A percentile compares a stretch with the other conserved stretches of the same genome.
Evolutionary conservation across 2,797 vertebrate genomes (phyloP).

Genomic region (Geotrypetes seraphini): DNA sequence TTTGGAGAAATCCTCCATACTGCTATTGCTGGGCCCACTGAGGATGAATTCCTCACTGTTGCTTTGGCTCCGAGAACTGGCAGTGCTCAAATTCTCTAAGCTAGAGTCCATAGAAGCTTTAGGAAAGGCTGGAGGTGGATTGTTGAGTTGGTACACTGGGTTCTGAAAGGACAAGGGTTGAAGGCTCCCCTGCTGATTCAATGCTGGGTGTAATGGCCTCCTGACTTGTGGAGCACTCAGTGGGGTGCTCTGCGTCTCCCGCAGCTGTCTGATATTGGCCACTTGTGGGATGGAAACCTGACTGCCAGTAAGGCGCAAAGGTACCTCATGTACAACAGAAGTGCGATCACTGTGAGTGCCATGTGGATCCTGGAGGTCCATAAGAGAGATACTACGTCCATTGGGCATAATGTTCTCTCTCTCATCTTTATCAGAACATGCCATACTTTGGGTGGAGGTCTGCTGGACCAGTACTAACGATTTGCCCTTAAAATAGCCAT

Average conservation of each 20-base stretch:
- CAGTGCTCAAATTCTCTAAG: conserved; percentile 82
- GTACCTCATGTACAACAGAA: conserved; percentile 56
- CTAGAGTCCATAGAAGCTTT: conserved; percentile 74
- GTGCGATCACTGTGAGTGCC: conserved; percentile 29
- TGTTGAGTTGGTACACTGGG: conserved; percentile 86
- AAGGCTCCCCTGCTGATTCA: conserved; percentile 73
- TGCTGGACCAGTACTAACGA: conserved; percentile 67
- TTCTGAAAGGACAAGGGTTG: conserved; percentile 91
- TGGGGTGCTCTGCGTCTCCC: conserved; percentile 66
- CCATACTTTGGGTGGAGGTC: conserved; percentile 68
- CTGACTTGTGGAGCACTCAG: conserved; percentile 84
- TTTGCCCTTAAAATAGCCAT: conserved; percentile 58
- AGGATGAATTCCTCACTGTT: conserved; percentile 70
- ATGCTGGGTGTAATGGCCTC: conserved; percentile 68
- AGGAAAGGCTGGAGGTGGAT: conserved; percentile 48
- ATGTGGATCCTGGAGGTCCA: conserved; percentile 83
- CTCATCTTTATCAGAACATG: conserved; percentile 72
- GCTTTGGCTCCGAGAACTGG: conserved; percentile 75
- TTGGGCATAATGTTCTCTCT: conserved; percentile 60
- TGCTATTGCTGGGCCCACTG: conserved; percentile 73
- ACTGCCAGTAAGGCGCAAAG: conserved; percentile 66
- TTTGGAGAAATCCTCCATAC: conserved; percentile 70
- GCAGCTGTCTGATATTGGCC: conserved; percentile 54
- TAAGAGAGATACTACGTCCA: conserved; percentile 82
- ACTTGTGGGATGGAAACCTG: conserved; percentile 70